These are phyloP conservation scores for Atrina japonica DNA, from an alignment of 2,888 invertebrate genomes.

Conservation along the genomic window DNA sequence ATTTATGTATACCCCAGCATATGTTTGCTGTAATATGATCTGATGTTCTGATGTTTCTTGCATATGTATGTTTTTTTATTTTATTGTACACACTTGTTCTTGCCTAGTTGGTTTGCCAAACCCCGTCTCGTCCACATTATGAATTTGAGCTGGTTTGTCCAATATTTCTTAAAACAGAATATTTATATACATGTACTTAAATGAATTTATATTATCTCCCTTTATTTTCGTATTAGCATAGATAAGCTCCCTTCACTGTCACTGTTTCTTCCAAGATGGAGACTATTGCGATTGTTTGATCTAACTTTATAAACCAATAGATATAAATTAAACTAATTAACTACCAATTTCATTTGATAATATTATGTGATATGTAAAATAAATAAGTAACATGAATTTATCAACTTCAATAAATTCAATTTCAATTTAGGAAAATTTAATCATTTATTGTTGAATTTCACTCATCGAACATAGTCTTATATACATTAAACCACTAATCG, in stretches of 20 bases:
- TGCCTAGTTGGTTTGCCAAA: background rate
- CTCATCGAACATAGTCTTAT: no score
- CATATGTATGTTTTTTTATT: background rate
- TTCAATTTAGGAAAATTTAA: no score
- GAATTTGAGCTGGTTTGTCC: background rate
- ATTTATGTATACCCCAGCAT: no score
- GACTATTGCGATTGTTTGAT: no score
- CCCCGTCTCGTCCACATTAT: conserved; percentile 8
- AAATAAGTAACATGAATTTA: no score
- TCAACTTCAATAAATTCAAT: no score
- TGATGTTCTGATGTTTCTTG: background rate
- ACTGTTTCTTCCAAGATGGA: no score
- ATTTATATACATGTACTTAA: background rate
- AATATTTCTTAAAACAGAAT: background rate
- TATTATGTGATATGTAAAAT: no score
- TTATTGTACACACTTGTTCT: background rate
- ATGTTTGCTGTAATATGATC: conserved; percentile 2
- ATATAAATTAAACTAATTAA: no score
- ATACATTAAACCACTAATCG: no score
- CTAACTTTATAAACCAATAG: background rate
- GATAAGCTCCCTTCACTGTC: background rate
- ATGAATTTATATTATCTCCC: background rate
- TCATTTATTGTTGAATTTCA: no score
- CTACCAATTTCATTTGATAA: no score
- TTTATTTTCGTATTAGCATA: background rate